Base-by-base conservation (phyloP, 1,140 invertebrate genomes). In the Pseudomyrmex flavicornis region DNA sequence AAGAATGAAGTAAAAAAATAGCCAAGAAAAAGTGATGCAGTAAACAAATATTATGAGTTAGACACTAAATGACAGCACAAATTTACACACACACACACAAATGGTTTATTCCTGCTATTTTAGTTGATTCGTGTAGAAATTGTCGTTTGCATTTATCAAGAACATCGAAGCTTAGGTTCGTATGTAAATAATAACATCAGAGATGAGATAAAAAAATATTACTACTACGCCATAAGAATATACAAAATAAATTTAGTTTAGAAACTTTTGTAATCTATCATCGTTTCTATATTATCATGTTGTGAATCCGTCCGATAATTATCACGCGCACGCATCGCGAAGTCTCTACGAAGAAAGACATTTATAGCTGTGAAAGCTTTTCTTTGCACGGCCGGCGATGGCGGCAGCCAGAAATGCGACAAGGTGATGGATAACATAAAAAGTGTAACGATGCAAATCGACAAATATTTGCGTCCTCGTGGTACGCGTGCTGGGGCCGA, bases 401-500 rank as follows among this genome's bases (percentile, higher is more conserved):
- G 35, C 35, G 35, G 5, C 58, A 48, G 68, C 62, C 74, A 66
- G 22, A 83, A 20, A 56, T 22, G 17, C 20, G 54, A 44, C 20
- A 17, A 58, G n/a, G n/a, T 50, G 56, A 83, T 52, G 56, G 12
- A 48, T 9, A 54, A 74, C 20, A 35, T 35, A 9, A 68, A 79
- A 46, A 35, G 15, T 22, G 35, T 44, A 66, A 46, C 22, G 70
- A 74, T 10, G 46, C 48, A 15, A 44, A 44, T 22, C 22, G 50
- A 35, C n/a, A 62, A 83, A 75, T 69, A 66, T 66, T 69, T 65
- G 83, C 10, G 72, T 82, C 80, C 74, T 35, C 54, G 58, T 85
- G 46, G 56, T 56, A 22, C 35, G 44, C 77, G 69, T 9, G 12
- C 50, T 5, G 54, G 13, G 15, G 17, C 46, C 66, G 50, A 77